A percentile compares a stretch with the other conserved stretches of the same genome.
phyloP scores from a whole-genome alignment of 2,888 invertebrate genomes.

The Lucinisca nassula region DNA sequence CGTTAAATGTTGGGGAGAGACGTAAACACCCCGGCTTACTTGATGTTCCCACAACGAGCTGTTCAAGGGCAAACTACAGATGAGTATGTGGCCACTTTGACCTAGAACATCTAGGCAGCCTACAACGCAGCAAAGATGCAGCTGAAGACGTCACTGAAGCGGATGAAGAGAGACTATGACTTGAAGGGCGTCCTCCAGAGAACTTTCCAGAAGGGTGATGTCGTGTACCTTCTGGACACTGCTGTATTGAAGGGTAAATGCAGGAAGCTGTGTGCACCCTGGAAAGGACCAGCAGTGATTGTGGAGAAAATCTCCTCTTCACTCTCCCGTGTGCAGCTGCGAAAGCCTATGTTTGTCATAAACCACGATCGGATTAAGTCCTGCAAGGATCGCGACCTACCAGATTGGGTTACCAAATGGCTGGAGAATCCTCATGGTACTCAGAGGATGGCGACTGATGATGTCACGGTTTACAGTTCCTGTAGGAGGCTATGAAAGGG shows the following conservation, averaged over 20 bases:
- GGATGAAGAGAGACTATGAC: constrained; percentile 35
- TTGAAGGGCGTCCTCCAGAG: neutral
- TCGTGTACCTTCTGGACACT: constrained; percentile 33
- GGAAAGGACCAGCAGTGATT: constrained; percentile 53
- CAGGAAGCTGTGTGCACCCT: constrained; percentile 36
- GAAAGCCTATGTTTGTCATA: constrained; percentile 28
- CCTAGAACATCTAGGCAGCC: neutral
- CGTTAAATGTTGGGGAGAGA: neutral
- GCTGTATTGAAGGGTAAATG: constrained; percentile 38
- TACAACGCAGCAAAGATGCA: neutral
- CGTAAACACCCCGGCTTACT: neutral
- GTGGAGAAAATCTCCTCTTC: constrained; percentile 24
- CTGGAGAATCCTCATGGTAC: neutral
- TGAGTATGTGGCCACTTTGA: neutral
- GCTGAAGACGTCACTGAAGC: neutral
- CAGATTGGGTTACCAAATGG: constrained; percentile 20
- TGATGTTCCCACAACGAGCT: neutral
- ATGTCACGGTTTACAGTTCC: neutral
- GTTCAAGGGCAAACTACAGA: neutral
- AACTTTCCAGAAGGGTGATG: constrained; percentile 24
- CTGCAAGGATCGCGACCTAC: constrained; percentile 15
- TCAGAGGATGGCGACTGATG: neutral
- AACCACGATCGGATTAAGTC: constrained; percentile 44
- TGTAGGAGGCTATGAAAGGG: neutral
- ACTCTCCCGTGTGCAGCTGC: constrained; percentile 30